Conservation (phyloP, 2,797 vertebrate genomes). For the Acropternis orthonyx region DNA sequence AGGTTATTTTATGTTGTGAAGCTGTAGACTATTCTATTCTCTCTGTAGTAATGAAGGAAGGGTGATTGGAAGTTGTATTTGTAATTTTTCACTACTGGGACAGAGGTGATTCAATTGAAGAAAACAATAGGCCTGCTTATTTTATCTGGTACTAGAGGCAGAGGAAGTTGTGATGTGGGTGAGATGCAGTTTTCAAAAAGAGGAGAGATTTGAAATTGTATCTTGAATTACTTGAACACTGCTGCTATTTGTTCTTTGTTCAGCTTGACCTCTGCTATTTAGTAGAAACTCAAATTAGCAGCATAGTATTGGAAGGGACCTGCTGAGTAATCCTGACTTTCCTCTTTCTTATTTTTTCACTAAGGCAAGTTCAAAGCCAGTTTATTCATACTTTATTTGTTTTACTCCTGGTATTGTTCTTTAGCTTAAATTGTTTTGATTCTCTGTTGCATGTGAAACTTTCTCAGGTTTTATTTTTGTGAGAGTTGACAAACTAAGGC, state of each 20-base stretch:
- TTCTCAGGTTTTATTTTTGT: neutral
- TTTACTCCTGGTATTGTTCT: neutral
- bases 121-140: neutral
- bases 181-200: neutral
- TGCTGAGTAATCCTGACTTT: neutral
- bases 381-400: neutral
- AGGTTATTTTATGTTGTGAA: neutral
- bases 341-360: neutral
- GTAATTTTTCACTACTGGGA: neutral
- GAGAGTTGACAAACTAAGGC: neutral
- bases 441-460: neutral
- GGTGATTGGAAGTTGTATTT: neutral
- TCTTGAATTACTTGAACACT: neutral
- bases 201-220: neutral
- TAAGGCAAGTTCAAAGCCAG: neutral
- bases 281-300: neutral
- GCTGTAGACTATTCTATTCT: neutral
- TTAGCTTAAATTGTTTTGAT: neutral
- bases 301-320: neutral
- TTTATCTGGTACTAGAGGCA: neutral
- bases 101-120: neutral
- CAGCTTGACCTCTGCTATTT: neutral
- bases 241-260: neutral
- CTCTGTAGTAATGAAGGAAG: neutral
- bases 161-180: neutral